These are phyloP conservation scores for Fragum sueziense DNA, from an alignment of 2,888 invertebrate species.

Conservation along the genomic window DNA sequence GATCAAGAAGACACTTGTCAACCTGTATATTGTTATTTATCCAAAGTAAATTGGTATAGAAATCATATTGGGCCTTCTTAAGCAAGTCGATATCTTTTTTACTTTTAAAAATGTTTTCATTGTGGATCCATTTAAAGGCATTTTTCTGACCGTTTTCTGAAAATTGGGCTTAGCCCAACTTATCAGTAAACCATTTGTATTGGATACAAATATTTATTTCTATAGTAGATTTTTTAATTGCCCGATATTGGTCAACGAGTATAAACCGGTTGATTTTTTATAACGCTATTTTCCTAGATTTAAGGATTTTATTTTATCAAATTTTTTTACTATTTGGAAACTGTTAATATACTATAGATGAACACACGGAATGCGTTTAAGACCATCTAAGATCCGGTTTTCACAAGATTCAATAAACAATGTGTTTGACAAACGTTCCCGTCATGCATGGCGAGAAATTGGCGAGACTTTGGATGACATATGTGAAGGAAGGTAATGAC, in stretches of 20 bases:
- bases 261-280: not conserved
- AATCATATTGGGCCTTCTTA: too few relatives aligned
- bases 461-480: constrained; percentile 43
- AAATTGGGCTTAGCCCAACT: too few relatives aligned
- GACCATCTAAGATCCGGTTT: constrained; percentile 32
- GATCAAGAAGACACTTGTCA: too few relatives aligned
- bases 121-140: too few relatives aligned
- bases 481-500: constrained; percentile 33
- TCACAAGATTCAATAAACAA: constrained; percentile 42
- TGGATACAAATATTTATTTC: not conserved
- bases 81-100: too few relatives aligned
- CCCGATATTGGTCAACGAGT: not conserved
- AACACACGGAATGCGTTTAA: constrained; percentile 10
- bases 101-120: too few relatives aligned
- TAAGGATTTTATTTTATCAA: not conserved
- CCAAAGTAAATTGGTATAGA: too few relatives aligned
- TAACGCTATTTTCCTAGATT: not conserved
- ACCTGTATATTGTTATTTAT: too few relatives aligned
- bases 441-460: constrained; percentile 5
- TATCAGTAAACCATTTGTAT: too few relatives aligned
- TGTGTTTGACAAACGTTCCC: constrained; percentile 13
- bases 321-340: not conserved
- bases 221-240: not conserved
- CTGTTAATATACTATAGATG: not conserved
- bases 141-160: too few relatives aligned